Percentiles rank a stretch among this genome's conserved stretches.
Evolutionary conservation across 2,113 vertebrate genomes (phyloP).

Genomic region (Fregata magnificens): DNA sequence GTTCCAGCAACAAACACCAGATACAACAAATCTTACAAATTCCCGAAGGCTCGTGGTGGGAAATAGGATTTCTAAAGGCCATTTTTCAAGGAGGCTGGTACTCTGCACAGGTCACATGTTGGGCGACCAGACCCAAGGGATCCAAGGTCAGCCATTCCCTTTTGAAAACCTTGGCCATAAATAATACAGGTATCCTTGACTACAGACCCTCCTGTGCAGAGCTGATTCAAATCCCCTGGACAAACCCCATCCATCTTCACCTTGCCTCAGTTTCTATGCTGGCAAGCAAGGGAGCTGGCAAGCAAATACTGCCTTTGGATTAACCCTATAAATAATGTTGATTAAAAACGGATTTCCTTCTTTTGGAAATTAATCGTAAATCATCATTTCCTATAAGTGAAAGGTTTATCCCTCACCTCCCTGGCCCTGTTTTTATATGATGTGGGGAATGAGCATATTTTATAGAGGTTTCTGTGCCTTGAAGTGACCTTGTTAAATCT

Average conservation of each 20-base stretch:
- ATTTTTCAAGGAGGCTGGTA: neutral
- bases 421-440: neutral
- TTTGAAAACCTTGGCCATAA: constrained; percentile 8
- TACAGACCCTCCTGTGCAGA: neutral
- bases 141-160: neutral
- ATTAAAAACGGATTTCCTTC: constrained; percentile 62
- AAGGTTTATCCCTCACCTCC: neutral
- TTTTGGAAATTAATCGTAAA: constrained; percentile 29
- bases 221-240: constrained; percentile 36
- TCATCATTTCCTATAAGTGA: neutral
- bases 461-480: constrained; percentile 42
- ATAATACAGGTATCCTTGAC: constrained; percentile 48
- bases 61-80: neutral
- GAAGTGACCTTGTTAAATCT: constrained; percentile 67
- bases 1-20: neutral
- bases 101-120: neutral
- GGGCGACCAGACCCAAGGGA: neutral
- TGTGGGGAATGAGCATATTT: constrained; percentile 15
- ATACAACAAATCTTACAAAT: neutral
- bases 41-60: neutral
- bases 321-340: constrained; percentile 71
- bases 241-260: constrained; percentile 26
- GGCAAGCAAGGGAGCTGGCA: neutral
- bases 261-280: neutral
- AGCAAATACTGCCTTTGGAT: constrained; percentile 7